Evolutionary conservation across 2,797 vertebrate species (phyloP), one percentile per base, ranked within the genome.

Genomic region (Poecilia picta): DNA sequence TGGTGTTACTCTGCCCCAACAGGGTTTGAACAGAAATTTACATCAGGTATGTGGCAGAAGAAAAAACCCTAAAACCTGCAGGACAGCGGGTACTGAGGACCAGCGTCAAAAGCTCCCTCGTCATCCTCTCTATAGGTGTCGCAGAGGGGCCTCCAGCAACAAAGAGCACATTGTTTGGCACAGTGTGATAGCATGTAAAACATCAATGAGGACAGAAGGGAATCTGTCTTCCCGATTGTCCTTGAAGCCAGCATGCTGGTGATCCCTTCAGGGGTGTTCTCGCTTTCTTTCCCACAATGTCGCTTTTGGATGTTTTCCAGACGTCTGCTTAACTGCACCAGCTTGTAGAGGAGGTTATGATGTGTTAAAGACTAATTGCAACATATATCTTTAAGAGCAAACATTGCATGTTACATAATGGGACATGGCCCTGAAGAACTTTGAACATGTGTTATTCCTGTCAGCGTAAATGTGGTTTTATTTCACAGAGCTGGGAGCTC

Each of bases 341-440:
- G 79, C 81, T 39, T 81, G 83, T 87, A 83, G 75, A 88, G 79
- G 72, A 78, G 78, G 88, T 90, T 81, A 89, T 79, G 81, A 92
- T 89, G 91, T 91, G 91, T 92, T 88, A 86, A 91, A 83, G 90
- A 93, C 91, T 91, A 90, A 92, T 90, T 84, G 87, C 76, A 41
- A 70, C 79, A 78, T 85, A 76, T 87, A 76, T 85, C 78, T 72
- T 47, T 25, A 73, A 80, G 87, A 80, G 83, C 16, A 79, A 91
- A 91, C 85, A 81, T 76, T 70, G 84, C 73, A 64, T 76, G 76
- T 82, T 85, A 78, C 79, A 77, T 88, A 81, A 73, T 2, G 77
- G 75, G 83, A 86, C 74, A 33, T 31, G 68, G 80, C 81, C 74
- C 55, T 77, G 80, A 74, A 76, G 62, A 77, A 91, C 82, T 88